Evolutionary conservation across 2,113 vertebrate species (phyloP).

Genomic region (Gallinago media): DNA sequence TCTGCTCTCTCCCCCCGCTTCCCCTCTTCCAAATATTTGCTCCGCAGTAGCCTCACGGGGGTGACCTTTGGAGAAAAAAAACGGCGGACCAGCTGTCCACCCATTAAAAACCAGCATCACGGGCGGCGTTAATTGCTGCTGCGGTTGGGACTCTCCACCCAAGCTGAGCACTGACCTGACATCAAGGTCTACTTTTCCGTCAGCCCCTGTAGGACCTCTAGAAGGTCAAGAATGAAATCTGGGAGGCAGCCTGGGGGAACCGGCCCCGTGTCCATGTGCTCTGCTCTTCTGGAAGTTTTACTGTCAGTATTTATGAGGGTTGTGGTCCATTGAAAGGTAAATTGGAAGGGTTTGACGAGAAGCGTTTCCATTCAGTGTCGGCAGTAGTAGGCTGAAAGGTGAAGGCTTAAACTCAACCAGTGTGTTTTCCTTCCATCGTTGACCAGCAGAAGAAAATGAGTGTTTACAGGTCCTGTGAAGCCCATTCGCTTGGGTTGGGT

Average conservation of each 20-base stretch:
- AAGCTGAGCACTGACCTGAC: neutral
- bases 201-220: neutral
- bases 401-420: constrained; percentile 15
- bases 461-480: neutral
- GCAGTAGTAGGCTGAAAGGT: neutral
- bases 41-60: neutral
- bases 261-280: neutral
- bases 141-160: neutral
- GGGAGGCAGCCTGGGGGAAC: neutral
- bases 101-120: neutral
- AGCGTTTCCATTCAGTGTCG: neutral
- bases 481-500: neutral
- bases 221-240: neutral
- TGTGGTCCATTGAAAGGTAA: neutral
- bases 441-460: neutral
- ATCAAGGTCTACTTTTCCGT: neutral
- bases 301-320: neutral
- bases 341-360: neutral
- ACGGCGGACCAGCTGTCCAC: neutral
- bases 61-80: neutral
- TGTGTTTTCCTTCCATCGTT: neutral
- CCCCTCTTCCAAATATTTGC: neutral
- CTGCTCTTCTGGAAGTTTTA: neutral
- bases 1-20: neutral
- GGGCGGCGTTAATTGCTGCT: neutral